A percentile compares a stretch with the other conserved stretches of the same genome.
These are phyloP conservation scores for Andrena bicolor DNA, from an alignment of 2,888 invertebrate species.

Conservation along the genomic window DNA sequence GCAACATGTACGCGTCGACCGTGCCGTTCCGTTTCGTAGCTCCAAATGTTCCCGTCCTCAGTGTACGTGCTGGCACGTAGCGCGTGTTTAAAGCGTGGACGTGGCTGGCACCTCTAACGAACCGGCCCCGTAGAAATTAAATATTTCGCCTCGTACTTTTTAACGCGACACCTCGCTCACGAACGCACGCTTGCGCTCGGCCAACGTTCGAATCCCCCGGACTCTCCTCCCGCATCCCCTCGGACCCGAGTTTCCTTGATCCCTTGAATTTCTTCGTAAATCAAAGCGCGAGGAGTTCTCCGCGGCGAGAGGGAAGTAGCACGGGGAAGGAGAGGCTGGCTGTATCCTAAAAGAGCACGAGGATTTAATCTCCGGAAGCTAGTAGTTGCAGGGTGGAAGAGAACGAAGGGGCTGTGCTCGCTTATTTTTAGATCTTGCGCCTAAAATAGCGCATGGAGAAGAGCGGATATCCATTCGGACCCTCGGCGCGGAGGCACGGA, in stretches of 20 bases:
- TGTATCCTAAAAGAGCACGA: not conserved
- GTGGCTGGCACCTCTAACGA: constrained; percentile 70
- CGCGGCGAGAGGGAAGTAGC: not conserved
- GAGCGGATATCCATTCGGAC: not conserved
- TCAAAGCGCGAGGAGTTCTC: not conserved
- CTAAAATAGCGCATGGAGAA: constrained; percentile 6
- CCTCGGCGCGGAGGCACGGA: not conserved
- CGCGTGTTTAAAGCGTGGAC: constrained; percentile 74
- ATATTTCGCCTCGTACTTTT: constrained; percentile 61
- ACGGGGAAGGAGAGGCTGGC: not conserved
- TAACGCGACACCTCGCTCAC: constrained; percentile 50
- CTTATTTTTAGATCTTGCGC: constrained; percentile 32
- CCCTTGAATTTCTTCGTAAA: constrained; percentile 12
- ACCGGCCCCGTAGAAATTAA: constrained; percentile 61
- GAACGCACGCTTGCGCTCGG: not conserved
- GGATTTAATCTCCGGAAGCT: constrained; percentile 53
- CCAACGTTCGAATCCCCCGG: constrained; percentile 9
- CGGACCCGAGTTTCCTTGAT: no score
- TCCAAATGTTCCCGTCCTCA: constrained; percentile 59
- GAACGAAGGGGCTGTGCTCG: constrained; percentile 3
- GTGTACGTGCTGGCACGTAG: constrained; percentile 74
- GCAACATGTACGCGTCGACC: constrained; percentile 54
- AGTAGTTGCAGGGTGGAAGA: constrained; percentile 13
- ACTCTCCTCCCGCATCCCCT: not conserved
- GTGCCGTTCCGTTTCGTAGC: constrained; percentile 56